phyloP scores from a whole-genome alignment of 2,113 vertebrate species.

The Phaethornis superciliosus region DNA sequence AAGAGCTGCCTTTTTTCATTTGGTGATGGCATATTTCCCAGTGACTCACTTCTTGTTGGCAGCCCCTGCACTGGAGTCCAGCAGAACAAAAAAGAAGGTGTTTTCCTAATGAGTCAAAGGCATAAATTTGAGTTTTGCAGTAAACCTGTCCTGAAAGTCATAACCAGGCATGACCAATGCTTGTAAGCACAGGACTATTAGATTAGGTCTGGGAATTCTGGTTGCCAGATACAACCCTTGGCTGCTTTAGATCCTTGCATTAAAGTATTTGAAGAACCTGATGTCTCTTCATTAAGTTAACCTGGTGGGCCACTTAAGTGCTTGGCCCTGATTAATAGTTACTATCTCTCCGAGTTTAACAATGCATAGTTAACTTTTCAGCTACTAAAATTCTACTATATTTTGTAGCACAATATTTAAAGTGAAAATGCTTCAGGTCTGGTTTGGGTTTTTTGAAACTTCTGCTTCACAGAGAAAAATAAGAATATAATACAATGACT shows the following conservation, averaged over 20 bases:
- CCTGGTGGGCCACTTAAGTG: too few species aligned
- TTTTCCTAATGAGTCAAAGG: not conserved
- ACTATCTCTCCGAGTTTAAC: not conserved
- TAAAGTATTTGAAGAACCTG: not conserved
- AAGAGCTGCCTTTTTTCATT: not conserved
- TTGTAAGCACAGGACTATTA: not conserved
- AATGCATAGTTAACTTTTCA: not conserved
- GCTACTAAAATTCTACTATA: not conserved
- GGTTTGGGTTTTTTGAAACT: not conserved
- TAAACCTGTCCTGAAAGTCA: not conserved
- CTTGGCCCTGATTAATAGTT: not conserved
- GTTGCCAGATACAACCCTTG: not conserved
- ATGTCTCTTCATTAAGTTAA: not conserved
- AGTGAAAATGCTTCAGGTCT: not conserved
- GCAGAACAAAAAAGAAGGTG: not conserved
- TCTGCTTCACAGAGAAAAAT: not conserved
- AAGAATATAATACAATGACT: not conserved
- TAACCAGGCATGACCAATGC: not conserved
- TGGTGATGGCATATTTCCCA: not conserved
- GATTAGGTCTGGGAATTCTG: not conserved
- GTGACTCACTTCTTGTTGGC: not conserved
- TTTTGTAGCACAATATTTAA: not conserved
- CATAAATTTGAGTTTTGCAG: not conserved
- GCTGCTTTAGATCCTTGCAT: not conserved
- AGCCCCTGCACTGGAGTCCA: not conserved